Evolutionary conservation across 2,797 vertebrate species (phyloP).

Genomic region (Heteromormyrus szaboi): DNA sequence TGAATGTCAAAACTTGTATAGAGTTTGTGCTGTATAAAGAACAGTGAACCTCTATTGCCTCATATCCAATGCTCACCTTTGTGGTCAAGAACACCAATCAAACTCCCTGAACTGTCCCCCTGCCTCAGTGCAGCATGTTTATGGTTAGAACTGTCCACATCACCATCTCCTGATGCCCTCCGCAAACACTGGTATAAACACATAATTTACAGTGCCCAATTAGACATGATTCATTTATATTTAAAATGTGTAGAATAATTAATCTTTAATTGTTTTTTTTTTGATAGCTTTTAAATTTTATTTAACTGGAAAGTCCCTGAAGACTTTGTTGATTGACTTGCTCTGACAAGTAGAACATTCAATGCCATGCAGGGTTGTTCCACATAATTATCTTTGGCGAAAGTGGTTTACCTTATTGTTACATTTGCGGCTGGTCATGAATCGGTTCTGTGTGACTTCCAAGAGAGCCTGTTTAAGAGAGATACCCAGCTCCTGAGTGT

Average conservation of each 20-base stretch:
- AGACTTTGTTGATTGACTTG: conserved; percentile 7
- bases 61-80: neutral
- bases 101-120: neutral
- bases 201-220: neutral
- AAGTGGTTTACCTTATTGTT: conserved; percentile 40
- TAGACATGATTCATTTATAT: neutral
- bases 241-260: neutral
- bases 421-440: conserved; percentile 41
- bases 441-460: conserved; percentile 51
- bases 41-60: neutral
- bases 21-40: neutral
- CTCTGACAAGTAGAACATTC: conserved; percentile 14
- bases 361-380: neutral
- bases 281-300: conserved; percentile 41
- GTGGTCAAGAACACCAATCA: neutral
- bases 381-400: neutral
- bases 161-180: neutral
- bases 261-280: neutral
- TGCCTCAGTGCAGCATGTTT: neutral
- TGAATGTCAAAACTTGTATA: neutral
- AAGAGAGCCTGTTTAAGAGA: conserved; percentile 49
- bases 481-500: conserved; percentile 48
- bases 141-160: neutral
- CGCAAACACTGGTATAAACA: neutral
- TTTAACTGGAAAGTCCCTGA: conserved; percentile 16